Conservation (phyloP, 1,140 invertebrate species). For the Batillaria attramentaria region DNA sequence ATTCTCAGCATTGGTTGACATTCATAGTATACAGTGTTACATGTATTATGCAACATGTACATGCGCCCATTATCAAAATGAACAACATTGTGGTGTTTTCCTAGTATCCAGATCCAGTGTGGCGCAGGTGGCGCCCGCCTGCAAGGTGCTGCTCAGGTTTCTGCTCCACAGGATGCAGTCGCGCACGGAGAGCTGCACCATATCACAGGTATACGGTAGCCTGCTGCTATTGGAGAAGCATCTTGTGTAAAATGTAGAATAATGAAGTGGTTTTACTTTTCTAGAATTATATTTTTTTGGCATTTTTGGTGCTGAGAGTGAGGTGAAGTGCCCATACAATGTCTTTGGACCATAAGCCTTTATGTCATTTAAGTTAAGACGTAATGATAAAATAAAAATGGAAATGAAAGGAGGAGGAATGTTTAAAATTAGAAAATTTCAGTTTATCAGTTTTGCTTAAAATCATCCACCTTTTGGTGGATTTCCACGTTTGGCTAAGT, state of each 20-base stretch:
- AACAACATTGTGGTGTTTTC: neutral
- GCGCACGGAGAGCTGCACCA: constrained; percentile 64
- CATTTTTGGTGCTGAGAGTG: neutral
- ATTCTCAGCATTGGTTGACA: too few relatives aligned
- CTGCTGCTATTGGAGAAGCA: neutral
- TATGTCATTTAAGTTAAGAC: neutral
- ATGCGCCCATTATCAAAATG: too few relatives aligned
- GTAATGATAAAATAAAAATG: too few relatives aligned
- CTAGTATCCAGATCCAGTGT: constrained; percentile 79
- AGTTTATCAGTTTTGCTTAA: too few relatives aligned
- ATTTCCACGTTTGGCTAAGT: too few relatives aligned
- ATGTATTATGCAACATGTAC: too few relatives aligned
- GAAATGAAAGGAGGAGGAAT: too few relatives aligned
- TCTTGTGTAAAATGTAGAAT: neutral
- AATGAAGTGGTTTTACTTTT: neutral
- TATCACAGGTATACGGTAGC: constrained; percentile 62
- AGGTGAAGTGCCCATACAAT: neutral
- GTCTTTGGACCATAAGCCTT: neutral
- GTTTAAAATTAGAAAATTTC: too few relatives aligned
- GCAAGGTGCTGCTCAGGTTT: constrained; percentile 76
- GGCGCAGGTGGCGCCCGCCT: constrained; percentile 75
- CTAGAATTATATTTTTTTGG: neutral
- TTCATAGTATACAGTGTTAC: too few relatives aligned
- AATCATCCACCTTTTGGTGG: too few relatives aligned
- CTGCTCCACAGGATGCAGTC: constrained; percentile 75